Conservation (phyloP, 2,797 vertebrate species). For the Fringilla coelebs region DNA sequence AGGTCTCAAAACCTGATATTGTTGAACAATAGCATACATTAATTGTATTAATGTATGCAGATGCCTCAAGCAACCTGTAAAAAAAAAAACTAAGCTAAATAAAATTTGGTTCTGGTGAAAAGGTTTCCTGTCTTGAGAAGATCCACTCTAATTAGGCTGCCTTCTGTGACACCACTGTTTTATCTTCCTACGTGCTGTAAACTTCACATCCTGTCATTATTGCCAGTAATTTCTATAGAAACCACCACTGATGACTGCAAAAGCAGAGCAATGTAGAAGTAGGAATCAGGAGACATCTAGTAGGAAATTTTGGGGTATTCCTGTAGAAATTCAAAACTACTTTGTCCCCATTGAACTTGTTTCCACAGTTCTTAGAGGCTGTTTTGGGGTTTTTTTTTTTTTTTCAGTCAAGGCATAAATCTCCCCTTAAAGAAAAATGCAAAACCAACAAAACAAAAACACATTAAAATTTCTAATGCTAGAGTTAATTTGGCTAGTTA, state of each 20-base stretch:
- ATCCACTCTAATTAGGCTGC: not conserved
- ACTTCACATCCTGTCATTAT: not conserved
- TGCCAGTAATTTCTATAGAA: not conserved
- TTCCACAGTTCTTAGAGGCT: not conserved
- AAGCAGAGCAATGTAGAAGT: not conserved
- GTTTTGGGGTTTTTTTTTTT: not conserved
- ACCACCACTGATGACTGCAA: not conserved
- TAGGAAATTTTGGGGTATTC: not conserved
- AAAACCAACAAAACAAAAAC: not conserved
- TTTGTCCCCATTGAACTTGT: not conserved
- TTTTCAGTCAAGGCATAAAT: not conserved
- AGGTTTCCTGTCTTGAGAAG: not conserved
- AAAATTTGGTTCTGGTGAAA: not conserved
- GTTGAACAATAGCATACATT: not conserved
- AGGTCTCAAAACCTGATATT: not conserved
- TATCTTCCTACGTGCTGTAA: not conserved
- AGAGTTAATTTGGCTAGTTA: not conserved
- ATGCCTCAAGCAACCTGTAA: not conserved
- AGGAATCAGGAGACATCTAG: not conserved
- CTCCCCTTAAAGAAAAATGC: not conserved
- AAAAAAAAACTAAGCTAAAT: not conserved
- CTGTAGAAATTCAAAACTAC: not conserved
- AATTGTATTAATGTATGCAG: not conserved
- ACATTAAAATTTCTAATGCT: not conserved
- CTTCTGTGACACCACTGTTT: not conserved